Conservation (phyloP, 2,797 vertebrate genomes). For the Sebastes aleutianus region DNA sequence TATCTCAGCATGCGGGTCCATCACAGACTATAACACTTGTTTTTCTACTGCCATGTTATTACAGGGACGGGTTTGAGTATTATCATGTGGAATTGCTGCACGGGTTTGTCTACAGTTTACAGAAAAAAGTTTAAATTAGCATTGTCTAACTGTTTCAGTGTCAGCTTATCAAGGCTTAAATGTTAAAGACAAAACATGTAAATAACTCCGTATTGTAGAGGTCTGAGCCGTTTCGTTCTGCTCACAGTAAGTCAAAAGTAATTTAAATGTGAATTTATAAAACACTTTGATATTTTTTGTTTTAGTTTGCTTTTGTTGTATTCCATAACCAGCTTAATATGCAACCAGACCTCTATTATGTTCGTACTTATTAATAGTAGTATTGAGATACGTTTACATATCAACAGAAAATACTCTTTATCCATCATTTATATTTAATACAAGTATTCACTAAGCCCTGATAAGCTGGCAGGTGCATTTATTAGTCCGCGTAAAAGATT, state of each 20-base stretch:
- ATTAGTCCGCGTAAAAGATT: conserved; percentile 69
- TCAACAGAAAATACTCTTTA: conserved; percentile 47
- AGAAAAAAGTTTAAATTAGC: conserved; percentile 30
- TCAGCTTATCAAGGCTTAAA: conserved; percentile 76
- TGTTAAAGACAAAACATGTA: conserved; percentile 44
- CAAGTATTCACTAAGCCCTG: conserved; percentile 65
- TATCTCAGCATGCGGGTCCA: background rate
- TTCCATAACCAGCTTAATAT: conserved; percentile 73
- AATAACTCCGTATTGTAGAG: conserved; percentile 62
- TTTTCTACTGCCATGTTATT: conserved; percentile 29
- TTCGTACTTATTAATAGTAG: conserved; percentile 56
- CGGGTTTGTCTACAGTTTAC: conserved; percentile 72
- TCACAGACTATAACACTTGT: background rate
- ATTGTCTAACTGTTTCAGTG: conserved; percentile 51
- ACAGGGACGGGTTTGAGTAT: conserved; percentile 31
- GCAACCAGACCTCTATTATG: conserved; percentile 70
- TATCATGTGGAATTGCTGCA: conserved; percentile 44
- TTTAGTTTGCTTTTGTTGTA: conserved; percentile 55
- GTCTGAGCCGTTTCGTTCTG: conserved; percentile 61
- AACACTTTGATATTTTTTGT: conserved; percentile 42
- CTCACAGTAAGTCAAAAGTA: conserved; percentile 39
- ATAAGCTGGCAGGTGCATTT: conserved; percentile 73
- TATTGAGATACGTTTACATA: conserved; percentile 64
- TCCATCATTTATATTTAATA: conserved; percentile 62
- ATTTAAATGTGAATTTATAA: conserved; percentile 61